These are phyloP conservation scores for Pseudanteris insignis DNA, from an alignment of 2,888 invertebrate species.

Conservation along the genomic window DNA sequence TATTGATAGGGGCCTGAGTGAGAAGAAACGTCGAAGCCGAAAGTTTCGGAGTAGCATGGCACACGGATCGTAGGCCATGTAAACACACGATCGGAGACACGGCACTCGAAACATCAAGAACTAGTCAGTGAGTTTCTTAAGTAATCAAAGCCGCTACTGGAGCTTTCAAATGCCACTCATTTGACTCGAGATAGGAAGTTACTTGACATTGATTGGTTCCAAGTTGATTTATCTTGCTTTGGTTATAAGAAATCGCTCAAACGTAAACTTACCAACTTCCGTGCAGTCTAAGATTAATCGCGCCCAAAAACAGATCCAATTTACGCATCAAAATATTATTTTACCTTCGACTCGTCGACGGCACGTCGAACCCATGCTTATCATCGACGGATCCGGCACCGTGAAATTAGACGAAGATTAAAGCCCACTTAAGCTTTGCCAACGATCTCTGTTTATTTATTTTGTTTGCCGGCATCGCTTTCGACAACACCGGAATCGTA, in stretches of 20 bases:
- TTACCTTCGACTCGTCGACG: background rate
- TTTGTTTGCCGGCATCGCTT: slow-evolving; percentile 1
- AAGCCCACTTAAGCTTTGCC: slow-evolving; percentile 1
- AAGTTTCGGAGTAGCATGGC: slow-evolving; percentile 46
- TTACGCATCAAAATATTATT: slow-evolving; percentile 20
- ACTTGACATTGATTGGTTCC: slow-evolving; percentile 58
- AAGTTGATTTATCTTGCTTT: slow-evolving; percentile 45
- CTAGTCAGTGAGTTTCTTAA: slow-evolving; percentile 51
- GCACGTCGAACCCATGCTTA: too few species aligned
- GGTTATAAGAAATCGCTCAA: slow-evolving; percentile 47
- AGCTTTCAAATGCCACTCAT: slow-evolving; percentile 48
- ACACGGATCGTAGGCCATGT: slow-evolving; percentile 53
- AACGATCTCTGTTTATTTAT: slow-evolving; percentile 7
- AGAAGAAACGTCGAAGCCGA: slow-evolving; percentile 34
- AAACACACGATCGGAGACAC: slow-evolving; percentile 55
- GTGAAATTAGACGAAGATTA: background rate
- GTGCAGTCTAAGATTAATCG: slow-evolving; percentile 22
- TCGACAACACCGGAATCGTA: slow-evolving; percentile 7
- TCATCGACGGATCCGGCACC: slow-evolving; percentile 17
- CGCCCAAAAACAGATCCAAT: slow-evolving; percentile 9
- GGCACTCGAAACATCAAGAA: slow-evolving; percentile 58
- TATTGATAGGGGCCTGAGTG: slow-evolving; percentile 35
- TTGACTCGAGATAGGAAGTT: slow-evolving; percentile 52
- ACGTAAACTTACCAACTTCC: slow-evolving; percentile 32
- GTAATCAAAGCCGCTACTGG: slow-evolving; percentile 52